Evolutionary conservation across 2,797 vertebrate species (phyloP), one percentile per base, ranked within the genome.

Genomic region (Halcyon leucocephala): DNA sequence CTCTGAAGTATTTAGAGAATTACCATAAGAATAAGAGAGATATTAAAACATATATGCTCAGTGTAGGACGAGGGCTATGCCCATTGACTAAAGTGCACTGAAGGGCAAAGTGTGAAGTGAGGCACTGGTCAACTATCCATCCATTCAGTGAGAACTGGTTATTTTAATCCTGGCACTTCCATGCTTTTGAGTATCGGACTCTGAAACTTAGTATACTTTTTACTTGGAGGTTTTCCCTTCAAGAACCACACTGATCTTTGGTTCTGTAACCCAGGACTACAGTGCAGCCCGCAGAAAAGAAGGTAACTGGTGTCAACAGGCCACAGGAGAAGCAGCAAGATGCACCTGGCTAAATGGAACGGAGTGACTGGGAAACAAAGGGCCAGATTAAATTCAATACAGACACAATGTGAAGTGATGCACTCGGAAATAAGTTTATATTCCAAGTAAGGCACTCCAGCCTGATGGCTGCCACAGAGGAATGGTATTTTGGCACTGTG

Each of bases 21-120:
- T 26, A 78, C 10, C n/a, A 31, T 37, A 37, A 84, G 91, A 92
- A 55, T 17, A 79, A 49, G 7, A 39, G 20, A 9, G 25, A 14
- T 73, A 62, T 44, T 46, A 29, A 37, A 86, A 52, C 17, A 65
- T 3, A 7, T 3, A 6, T 17, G 33, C 42, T 51, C 37, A 24
- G 31, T 17, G 8, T 4, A 55, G 58, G n/a, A 54, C 28, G 7
- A 49, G 35, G 29, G 52, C 33, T 41, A 20, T 3, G 48, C 10
- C 46, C 9, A 8, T 0, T 17, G 41, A 55, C 58, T 54, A 1
- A 39, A 60, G 46, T 5, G 65, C 4, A 3, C 0, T 17, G 41
- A 82, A 82, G 37, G 16, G 5, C 31, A 13, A 73, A 85, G 19
- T 1, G 6, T 31, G 21, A 91, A 60, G 54, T 2, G 11, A 86